Base-by-base conservation (phyloP, 1,140 invertebrate species). In the Drosophila ficusphila region DNA sequence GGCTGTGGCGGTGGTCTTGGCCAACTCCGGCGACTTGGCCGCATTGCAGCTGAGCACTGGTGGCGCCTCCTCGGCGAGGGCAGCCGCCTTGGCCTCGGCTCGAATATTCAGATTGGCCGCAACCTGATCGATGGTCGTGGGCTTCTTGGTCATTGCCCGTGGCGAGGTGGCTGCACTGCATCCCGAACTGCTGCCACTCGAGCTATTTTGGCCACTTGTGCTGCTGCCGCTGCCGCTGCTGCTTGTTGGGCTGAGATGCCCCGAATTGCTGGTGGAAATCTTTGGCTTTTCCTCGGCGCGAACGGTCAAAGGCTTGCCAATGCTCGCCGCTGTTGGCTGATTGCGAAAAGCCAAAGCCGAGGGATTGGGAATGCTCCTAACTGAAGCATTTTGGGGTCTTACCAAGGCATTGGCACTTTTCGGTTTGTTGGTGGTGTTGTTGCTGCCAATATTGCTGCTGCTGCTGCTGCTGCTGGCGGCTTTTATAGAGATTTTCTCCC, bases 331-430 rank as follows among this genome's bases (percentile, higher is more conserved):
- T 34, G 36, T 7, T 14, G 56, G 64, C 58, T 90, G 83, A 73
- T 91, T 91, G 34, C 90, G 90, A 58, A 91, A 91, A 19, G 90
- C 90, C 67, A 91, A 41, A 3, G 90, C 90, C 18, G 90, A 91
- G 29, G 90, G 90, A 90, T 91, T 91, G 21, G 90, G 90, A 53
- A 91, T 91, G 52, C 88, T 91, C 11, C 90, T 71, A 14, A 91
- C 85, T 1, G 90, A 91, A 4, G 90, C 85, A 62, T 91, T 91
- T 44, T 91, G 90, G 11, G 90, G 90, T 12, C 90, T 60, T 2
- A 91, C 88, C 72, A 90, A 23, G n/a, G 79, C 68, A 72, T 73
- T 73, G 33, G 76, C 68, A 68, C 76, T 88, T 49, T 81, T 83
- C 34, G 76, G 68, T 52, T 90, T 69, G n/a, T 51, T 18, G 18